These are phyloP conservation scores for Drosophila yooni DNA, from an alignment of 2,888 invertebrate species.

Conservation along the genomic window DNA sequence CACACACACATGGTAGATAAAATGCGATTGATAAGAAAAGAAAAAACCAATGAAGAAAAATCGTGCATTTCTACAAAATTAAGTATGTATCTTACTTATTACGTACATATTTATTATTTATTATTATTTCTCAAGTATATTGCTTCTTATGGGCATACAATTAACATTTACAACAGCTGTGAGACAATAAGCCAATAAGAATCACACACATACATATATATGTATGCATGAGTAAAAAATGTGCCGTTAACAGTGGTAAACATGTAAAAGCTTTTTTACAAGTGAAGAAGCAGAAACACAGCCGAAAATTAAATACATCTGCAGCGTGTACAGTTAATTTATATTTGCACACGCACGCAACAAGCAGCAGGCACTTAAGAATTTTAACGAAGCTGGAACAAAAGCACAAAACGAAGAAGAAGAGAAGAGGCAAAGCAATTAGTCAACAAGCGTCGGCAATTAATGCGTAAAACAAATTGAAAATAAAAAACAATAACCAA, in stretches of 20 bases:
- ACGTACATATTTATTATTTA: background rate
- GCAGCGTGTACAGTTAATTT: background rate
- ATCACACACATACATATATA: background rate
- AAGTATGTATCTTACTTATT: background rate
- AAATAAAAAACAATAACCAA: background rate
- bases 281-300: background rate
- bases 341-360: background rate
- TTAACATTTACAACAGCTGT: background rate
- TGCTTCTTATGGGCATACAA: background rate
- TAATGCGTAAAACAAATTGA: background rate
- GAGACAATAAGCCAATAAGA: background rate
- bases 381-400: background rate
- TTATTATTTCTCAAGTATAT: background rate
- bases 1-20: slow-evolving; percentile 27
- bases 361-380: background rate
- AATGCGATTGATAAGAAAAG: slow-evolving; percentile 43
- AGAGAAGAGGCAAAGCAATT: background rate
- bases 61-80: slow-evolving; percentile 24
- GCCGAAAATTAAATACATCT: background rate
- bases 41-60: slow-evolving; percentile 7
- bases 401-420: background rate
- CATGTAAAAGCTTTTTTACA: background rate
- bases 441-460: background rate
- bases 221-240: background rate
- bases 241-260: background rate